Conservation (phyloP, 2,888 invertebrate genomes). For the Heliconius aoede region DNA sequence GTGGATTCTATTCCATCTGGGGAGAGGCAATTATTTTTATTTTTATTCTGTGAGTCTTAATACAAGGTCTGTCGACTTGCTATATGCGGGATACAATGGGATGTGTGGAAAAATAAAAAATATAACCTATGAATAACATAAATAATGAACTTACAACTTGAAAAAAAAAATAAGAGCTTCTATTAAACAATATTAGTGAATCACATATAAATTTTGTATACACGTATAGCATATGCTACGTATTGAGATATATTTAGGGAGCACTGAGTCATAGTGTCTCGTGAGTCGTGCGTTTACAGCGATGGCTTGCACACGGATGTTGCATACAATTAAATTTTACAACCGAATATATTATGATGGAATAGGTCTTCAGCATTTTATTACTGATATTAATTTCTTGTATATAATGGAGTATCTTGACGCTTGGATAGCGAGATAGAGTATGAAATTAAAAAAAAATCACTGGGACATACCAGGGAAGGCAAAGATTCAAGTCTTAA, state of each 20-base stretch:
- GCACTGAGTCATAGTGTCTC: constrained; percentile 19
- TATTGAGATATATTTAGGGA: background rate
- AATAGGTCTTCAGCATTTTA: background rate
- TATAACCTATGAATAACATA: background rate
- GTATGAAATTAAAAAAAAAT: background rate
- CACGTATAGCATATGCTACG: background rate
- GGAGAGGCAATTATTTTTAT: no score
- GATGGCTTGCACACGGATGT: constrained; percentile 8
- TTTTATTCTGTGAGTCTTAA: no score
- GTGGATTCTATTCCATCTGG: no score
- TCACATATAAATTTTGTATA: constrained; percentile 9
- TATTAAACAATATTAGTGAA: constrained; percentile 6
- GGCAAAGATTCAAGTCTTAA: no score
- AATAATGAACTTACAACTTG: background rate
- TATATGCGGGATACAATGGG: background rate
- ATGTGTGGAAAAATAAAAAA: background rate
- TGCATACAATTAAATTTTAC: background rate
- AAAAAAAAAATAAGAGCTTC: background rate
- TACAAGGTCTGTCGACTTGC: background rate
- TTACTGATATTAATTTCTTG: background rate
- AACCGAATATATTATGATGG: background rate
- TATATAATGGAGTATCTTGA: background rate
- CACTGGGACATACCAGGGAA: no score
- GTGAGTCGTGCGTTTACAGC: background rate
- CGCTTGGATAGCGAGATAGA: background rate